Conservation (phyloP, 2,888 invertebrate genomes). For the Endotricha flammealis region DNA sequence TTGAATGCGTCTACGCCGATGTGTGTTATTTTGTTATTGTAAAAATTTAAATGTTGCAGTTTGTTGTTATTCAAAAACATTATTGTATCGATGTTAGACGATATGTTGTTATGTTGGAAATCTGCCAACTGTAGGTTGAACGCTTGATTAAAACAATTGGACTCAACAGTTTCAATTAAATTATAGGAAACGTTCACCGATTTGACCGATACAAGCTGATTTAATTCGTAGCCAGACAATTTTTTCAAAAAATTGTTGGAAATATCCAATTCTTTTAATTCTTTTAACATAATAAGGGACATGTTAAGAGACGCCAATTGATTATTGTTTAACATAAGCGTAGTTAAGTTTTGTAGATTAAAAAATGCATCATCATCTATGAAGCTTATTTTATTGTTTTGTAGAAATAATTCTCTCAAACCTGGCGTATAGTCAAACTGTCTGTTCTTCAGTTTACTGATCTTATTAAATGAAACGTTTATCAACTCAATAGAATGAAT, state of each 20-base stretch:
- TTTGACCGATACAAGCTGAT: constrained; percentile 38
- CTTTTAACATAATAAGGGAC: constrained; percentile 42
- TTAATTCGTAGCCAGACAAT: constrained; percentile 45
- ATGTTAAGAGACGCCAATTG: constrained; percentile 39
- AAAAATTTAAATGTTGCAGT: constrained; percentile 43
- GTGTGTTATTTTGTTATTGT: constrained; percentile 39
- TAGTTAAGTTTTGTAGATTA: constrained; percentile 31
- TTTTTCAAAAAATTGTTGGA: constrained; percentile 42
- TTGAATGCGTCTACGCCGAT: constrained; percentile 47
- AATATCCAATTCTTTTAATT: constrained; percentile 39
- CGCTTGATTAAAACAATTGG: constrained; percentile 48
- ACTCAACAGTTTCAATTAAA: constrained; percentile 40
- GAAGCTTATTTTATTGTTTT: constrained; percentile 38
- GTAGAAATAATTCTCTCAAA: constrained; percentile 41
- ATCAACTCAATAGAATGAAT: constrained; percentile 29
- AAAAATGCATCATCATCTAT: constrained; percentile 42
- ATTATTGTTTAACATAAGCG: constrained; percentile 43
- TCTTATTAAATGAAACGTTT: constrained; percentile 48
- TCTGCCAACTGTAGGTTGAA: constrained; percentile 39
- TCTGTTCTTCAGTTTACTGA: constrained; percentile 33
- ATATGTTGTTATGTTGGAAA: constrained; percentile 49
- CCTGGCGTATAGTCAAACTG: constrained; percentile 30
- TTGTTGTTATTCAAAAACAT: constrained; percentile 47
- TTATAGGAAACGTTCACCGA: constrained; percentile 52
- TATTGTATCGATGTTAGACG: constrained; percentile 35